A percentile compares a stretch with the other conserved stretches of the same genome.
phyloP scores from a whole-genome alignment of 2,888 invertebrate species.

The Apamea epomidion region DNA sequence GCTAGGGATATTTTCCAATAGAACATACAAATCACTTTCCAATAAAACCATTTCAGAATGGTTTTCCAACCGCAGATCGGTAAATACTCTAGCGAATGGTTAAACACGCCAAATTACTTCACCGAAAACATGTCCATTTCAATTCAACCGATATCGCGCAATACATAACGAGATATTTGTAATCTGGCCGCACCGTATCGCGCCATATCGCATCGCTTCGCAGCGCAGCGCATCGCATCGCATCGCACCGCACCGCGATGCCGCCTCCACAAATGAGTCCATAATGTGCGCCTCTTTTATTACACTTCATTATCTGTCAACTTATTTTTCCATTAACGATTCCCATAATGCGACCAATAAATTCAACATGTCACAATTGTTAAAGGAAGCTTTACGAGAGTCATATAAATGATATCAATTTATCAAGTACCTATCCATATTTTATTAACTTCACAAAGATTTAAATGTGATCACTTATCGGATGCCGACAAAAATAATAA shows the following conservation, averaged over 20 bases:
- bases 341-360: conserved; percentile 64
- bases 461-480: conserved; percentile 49
- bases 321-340: conserved; percentile 68
- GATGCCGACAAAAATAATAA: conserved; percentile 35
- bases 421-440: conserved; percentile 48
- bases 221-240: conserved; percentile 1
- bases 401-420: conserved; percentile 53
- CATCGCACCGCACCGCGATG: conserved; percentile 8
- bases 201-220: not conserved
- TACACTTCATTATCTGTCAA: conserved; percentile 63
- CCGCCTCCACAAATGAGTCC: conserved; percentile 44
- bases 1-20: not conserved
- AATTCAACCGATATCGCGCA: conserved; percentile 56
- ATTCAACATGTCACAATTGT: conserved; percentile 62
- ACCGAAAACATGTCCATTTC: conserved; percentile 59
- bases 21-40: not conserved
- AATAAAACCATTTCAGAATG: conserved; percentile 19
- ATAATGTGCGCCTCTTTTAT: conserved; percentile 60
- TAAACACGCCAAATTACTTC: conserved; percentile 48
- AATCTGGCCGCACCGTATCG: conserved; percentile 34
- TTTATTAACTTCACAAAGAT: conserved; percentile 45
- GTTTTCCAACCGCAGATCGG: conserved; percentile 32
- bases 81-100: conserved; percentile 47
- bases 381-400: conserved; percentile 58
- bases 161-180: conserved; percentile 57